Evolutionary conservation across 2,797 vertebrate species (phyloP), one percentile per base, ranked within the genome.

Genomic region (Centroberyx gerrardi): DNA sequence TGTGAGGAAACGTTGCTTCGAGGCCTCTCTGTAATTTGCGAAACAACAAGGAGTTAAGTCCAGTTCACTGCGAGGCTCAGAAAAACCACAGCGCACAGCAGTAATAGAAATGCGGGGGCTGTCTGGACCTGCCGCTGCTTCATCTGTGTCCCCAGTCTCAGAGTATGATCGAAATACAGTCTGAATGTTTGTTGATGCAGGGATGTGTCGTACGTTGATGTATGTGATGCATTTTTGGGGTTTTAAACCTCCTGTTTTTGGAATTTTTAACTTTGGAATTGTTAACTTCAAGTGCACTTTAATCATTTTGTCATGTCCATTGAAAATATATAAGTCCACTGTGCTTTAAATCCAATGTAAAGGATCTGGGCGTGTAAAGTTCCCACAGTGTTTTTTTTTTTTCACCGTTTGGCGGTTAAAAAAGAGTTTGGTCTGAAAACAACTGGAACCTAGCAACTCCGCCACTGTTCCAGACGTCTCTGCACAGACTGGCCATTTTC

Each of bases 401-500:
- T 48, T 49, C 42, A 55, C 3, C 54, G 56, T 58, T 55, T 36
- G 18, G 17, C 27, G 63, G 62, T 55, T 22, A 59, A 74, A 68
- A 62, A 73, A 67, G 54, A 33, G 31, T 73, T 66, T 67, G 55
- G 61, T 67, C 10, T 28, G 40, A 65, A 67, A 55, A 62, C 67
- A 63, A 40, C 76, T 66, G 44, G 58, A 72, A 55, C 70, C 70
- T 63, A 80, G 66, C 51, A 71, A 80, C 73, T 22, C 38, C 53
- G 46, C 49, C 31, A 17, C 44, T 22, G 63, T 72, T 68, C 72
- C 72, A 77, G 62, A 51, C 38, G 22, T 22, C 31, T 53, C 74
- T 63, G 31, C 52, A 60, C 52, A 71, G 48, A 62, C 10, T 0
- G 40, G 27, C 29, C 10, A 17, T 54, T 75, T 72, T 74, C 42